These are phyloP conservation scores for Phrynosoma blainvillii DNA, from an alignment of 2,113 vertebrate species.

Conservation along the genomic window DNA sequence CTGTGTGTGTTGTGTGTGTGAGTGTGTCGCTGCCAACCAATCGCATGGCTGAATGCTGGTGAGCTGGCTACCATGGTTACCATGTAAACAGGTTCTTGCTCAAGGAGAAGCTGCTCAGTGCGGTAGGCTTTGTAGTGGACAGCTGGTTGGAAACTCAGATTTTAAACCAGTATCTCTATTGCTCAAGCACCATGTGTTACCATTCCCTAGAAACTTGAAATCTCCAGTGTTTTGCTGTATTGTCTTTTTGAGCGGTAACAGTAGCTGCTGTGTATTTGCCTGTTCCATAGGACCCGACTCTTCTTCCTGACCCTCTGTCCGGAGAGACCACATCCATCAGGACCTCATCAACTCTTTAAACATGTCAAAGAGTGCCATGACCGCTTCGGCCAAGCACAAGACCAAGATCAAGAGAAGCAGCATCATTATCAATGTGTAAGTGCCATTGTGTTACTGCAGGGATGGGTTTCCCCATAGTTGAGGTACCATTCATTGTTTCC, in stretches of 20 bases:
- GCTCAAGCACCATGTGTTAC: not conserved
- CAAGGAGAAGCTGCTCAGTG: not conserved
- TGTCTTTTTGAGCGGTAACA: conserved; percentile 10
- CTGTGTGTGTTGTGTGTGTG: not conserved
- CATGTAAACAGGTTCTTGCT: not conserved
- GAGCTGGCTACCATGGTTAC: conserved; percentile 34
- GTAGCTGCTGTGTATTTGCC: not conserved
- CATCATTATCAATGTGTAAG: not conserved
- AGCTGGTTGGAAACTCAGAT: not conserved
- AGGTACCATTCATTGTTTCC: not conserved
- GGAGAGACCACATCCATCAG: not conserved
- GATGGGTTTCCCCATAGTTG: no score
- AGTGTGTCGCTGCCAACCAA: conserved; percentile 55
- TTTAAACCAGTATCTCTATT: not conserved
- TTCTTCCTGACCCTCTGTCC: not conserved
- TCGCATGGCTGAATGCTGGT: conserved; percentile 56
- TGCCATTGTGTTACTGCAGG: not conserved
- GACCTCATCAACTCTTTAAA: conserved; percentile 6
- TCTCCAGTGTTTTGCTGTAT: not conserved
- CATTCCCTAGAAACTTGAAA: not conserved
- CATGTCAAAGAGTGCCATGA: not conserved
- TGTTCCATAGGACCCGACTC: not conserved
- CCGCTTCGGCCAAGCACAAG: not conserved
- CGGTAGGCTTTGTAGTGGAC: not conserved
- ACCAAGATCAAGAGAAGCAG: not conserved